Evolutionary conservation across 2,888 invertebrate species (phyloP).

Genomic region (Drosophila putrida): DNA sequence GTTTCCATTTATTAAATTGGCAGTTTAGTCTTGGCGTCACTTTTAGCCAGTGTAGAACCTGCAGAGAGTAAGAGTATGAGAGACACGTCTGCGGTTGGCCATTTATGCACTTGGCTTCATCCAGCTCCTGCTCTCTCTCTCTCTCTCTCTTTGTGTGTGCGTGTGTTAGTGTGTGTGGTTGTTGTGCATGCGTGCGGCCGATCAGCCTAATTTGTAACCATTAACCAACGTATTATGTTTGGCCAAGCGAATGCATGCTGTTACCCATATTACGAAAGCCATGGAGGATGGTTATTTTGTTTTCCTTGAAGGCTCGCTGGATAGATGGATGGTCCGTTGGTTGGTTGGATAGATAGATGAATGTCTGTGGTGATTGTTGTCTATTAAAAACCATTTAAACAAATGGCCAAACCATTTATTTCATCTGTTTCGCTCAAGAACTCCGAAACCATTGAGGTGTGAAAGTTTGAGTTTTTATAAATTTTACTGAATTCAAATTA

Average conservation of each 20-base stretch:
- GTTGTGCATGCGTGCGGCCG: slow-evolving; percentile 62
- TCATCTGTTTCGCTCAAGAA: slow-evolving; percentile 9
- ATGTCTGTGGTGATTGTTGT: slow-evolving; percentile 73
- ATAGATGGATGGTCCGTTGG: slow-evolving; percentile 14
- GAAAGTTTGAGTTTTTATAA: slow-evolving; percentile 1
- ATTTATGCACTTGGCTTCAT: slow-evolving; percentile 50
- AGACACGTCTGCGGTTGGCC: slow-evolving; percentile 52
- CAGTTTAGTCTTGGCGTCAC: slow-evolving; percentile 75
- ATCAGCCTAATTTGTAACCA: slow-evolving; percentile 83
- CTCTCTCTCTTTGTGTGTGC: background rate
- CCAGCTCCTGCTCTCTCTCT: slow-evolving; percentile 9
- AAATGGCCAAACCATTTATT: slow-evolving; percentile 54
- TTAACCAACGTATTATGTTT: slow-evolving; percentile 79
- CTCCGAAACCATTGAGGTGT: slow-evolving; percentile 19
- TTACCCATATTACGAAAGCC: slow-evolving; percentile 36
- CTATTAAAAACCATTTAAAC: slow-evolving; percentile 80
- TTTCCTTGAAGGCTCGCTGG: slow-evolving; percentile 17
- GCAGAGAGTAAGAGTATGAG: slow-evolving; percentile 29
- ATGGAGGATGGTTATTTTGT: slow-evolving; percentile 26
- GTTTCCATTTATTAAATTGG: slow-evolving; percentile 84
- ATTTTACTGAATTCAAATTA: too few relatives aligned
- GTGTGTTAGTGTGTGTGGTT: slow-evolving; percentile 10
- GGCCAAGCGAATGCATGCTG: slow-evolving; percentile 65
- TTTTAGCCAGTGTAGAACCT: slow-evolving; percentile 42
- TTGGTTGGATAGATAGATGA: slow-evolving; percentile 27